Conservation (phyloP, 1,140 invertebrate genomes). For the Drosophila teissieri region DNA sequence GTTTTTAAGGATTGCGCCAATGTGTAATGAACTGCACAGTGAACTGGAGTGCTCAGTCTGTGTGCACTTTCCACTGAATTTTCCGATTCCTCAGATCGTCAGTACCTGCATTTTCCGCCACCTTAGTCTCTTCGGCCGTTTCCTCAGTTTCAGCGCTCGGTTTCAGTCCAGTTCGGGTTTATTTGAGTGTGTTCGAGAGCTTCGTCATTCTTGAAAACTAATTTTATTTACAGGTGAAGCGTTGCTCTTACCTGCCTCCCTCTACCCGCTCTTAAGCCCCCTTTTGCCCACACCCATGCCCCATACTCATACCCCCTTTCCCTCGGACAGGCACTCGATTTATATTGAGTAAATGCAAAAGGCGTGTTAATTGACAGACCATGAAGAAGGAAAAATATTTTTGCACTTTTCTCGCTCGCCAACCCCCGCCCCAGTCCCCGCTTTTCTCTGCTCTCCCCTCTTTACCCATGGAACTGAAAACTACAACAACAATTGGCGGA, state of each 20-base stretch:
- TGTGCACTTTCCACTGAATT: slow-evolving; percentile 6
- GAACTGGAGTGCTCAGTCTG: slow-evolving; percentile 35
- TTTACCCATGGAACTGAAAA: background rate
- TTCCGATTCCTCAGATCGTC: slow-evolving; percentile 3
- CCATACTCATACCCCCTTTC: background rate
- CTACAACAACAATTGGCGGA: slow-evolving; percentile 7
- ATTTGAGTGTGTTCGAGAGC: slow-evolving; percentile 32
- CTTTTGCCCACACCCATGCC: background rate
- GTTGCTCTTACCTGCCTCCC: slow-evolving; percentile 6
- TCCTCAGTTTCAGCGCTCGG: slow-evolving; percentile 1
- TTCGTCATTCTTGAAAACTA: slow-evolving; percentile 72
- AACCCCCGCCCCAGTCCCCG: background rate
- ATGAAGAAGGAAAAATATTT: slow-evolving; percentile 77
- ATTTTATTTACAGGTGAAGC: slow-evolving; percentile 71
- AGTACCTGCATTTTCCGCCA: slow-evolving; percentile 1
- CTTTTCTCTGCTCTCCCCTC: background rate
- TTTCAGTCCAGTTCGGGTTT: slow-evolving; percentile 16
- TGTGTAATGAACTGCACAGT: slow-evolving; percentile 65
- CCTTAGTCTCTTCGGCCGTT: background rate
- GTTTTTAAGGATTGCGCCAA: slow-evolving; percentile 60
- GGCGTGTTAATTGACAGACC: slow-evolving; percentile 82
- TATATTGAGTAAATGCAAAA: slow-evolving; percentile 83
- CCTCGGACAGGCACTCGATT: slow-evolving; percentile 55
- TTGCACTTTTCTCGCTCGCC: slow-evolving; percentile 60
- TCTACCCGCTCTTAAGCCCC: background rate